phyloP scores from a whole-genome alignment of 2,888 invertebrate genomes.

The Thereva nobilitata region DNA sequence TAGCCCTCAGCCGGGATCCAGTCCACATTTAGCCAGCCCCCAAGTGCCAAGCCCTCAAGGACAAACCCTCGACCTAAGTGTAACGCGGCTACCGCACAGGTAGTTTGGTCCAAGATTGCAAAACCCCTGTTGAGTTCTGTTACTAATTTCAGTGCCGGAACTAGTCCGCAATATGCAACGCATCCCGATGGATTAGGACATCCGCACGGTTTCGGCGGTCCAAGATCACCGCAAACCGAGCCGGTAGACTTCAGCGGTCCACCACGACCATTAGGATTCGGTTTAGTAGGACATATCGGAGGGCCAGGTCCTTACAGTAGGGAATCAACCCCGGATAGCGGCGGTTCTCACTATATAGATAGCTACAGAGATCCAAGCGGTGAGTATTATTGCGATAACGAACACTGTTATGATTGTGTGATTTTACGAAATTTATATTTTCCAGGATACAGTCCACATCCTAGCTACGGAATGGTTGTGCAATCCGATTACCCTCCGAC shows the following conservation, averaged over 20 bases:
- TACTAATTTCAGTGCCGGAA: conserved; percentile 58
- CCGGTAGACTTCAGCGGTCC: conserved; percentile 74
- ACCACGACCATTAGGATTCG: conserved; percentile 67
- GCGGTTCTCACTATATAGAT: conserved; percentile 86
- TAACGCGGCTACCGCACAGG: conserved; percentile 85
- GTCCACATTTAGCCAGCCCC: conserved; percentile 83
- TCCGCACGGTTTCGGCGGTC: conserved; percentile 63
- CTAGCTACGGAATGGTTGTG: conserved; percentile 78
- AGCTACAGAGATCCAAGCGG: conserved; percentile 85
- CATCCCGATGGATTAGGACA: conserved; percentile 58
- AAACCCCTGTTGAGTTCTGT: conserved; percentile 38
- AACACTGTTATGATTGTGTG: too few relatives aligned
- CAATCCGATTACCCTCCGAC: conserved; percentile 81
- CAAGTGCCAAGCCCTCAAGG: conserved; percentile 91
- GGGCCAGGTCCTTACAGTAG: conserved; percentile 75
- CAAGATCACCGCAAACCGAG: conserved; percentile 69
- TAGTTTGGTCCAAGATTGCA: conserved; percentile 52
- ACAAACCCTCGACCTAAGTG: conserved; percentile 86
- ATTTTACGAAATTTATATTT: conserved; percentile 3
- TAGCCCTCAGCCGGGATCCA: conserved; percentile 83
- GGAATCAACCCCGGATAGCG: conserved; percentile 87
- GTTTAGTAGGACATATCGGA: conserved; percentile 62
- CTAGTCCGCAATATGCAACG: conserved; percentile 65
- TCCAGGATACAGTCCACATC: conserved; percentile 84
- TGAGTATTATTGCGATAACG: conserved; percentile 57